These are phyloP conservation scores for Dromiciops gliroides DNA, from an alignment of 2,113 vertebrate genomes.

Conservation along the genomic window DNA sequence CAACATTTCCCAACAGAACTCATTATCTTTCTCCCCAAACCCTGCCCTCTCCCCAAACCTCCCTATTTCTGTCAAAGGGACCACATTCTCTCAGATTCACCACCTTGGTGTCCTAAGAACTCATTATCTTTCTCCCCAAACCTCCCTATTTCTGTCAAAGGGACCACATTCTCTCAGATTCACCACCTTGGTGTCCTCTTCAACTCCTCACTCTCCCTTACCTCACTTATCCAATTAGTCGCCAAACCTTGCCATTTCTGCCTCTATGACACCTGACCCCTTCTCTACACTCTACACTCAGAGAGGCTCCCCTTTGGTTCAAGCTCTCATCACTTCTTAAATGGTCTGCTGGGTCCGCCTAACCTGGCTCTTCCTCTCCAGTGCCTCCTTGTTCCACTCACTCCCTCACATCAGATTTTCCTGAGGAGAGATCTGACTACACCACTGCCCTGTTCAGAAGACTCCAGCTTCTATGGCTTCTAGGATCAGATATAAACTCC, in stretches of 20 bases:
- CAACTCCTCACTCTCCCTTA: background rate
- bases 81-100: background rate
- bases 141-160: background rate
- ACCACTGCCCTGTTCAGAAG: no score
- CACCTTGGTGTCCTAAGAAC: background rate
- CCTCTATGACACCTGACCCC: background rate
- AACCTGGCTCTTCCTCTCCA: background rate
- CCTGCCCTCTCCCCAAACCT: no score
- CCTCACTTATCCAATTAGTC: background rate
- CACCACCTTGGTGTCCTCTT: background rate
- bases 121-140: background rate
- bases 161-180: background rate
- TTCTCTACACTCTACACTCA: background rate
- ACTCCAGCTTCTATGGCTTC: no score
- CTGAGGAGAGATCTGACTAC: no score
- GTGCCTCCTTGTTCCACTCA: no score
- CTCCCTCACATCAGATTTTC: no score
- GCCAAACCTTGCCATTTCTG: background rate
- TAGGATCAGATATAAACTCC: no score
- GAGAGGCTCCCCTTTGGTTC: background rate
- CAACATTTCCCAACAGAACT: background rate
- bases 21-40: background rate
- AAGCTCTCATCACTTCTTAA: background rate
- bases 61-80: background rate
- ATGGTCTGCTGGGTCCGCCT: background rate